Conservation (phyloP, 2,113 vertebrate species). For the Baryphthengus martii region DNA sequence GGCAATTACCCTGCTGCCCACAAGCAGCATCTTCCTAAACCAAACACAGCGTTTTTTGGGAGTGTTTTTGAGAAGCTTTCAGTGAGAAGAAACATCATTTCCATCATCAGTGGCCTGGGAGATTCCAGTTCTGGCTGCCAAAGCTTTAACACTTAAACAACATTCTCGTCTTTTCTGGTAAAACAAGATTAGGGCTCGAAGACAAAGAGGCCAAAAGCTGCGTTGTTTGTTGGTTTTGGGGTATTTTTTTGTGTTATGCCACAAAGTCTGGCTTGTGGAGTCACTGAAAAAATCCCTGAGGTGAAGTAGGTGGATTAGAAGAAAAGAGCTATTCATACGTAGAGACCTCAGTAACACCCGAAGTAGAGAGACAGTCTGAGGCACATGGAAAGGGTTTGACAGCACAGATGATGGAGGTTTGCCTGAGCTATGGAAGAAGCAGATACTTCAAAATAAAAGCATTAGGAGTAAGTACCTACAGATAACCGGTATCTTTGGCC, state of each 20-base stretch:
- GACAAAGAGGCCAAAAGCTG: not conserved
- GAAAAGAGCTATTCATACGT: not conserved
- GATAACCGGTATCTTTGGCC: not conserved
- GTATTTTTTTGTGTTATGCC: not conserved
- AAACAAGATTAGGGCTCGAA: not conserved
- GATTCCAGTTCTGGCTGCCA: not conserved
- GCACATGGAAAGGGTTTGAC: not conserved
- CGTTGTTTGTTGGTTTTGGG: no score
- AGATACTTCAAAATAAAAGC: not conserved
- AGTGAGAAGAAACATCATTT: not conserved
- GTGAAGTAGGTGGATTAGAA: not conserved
- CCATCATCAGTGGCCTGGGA: not conserved
- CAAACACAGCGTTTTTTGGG: not conserved
- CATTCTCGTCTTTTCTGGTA: not conserved
- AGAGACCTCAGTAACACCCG: not conserved
- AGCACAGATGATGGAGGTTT: not conserved
- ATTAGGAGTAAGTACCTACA: not conserved
- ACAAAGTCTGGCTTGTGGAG: not conserved
- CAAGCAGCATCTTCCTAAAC: not conserved
- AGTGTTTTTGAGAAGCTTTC: not conserved
- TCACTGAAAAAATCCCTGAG: not conserved
- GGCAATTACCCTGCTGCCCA: not conserved
- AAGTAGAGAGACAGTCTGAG: not conserved
- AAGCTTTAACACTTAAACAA: not conserved
- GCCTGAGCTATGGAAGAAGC: not conserved